Conservation (phyloP, 1,140 invertebrate species). For the Drosophila cardini region DNA sequence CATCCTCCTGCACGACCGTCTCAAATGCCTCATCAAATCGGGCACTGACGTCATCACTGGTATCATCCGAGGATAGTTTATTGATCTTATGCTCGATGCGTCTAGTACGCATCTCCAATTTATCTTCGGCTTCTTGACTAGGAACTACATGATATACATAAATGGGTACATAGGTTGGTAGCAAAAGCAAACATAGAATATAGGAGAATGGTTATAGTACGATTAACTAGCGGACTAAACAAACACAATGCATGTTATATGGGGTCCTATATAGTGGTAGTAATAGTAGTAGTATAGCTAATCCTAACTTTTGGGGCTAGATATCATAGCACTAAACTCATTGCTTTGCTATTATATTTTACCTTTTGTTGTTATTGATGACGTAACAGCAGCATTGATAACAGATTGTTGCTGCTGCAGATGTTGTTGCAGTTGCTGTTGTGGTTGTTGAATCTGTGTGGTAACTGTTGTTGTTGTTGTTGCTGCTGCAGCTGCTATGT, state of each 20-base stretch:
- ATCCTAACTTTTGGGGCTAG: slow-evolving; percentile 50
- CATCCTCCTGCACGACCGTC: slow-evolving; percentile 72
- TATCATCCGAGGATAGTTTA: slow-evolving; percentile 85
- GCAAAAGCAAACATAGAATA: slow-evolving; percentile 65
- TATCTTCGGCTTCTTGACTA: slow-evolving; percentile 73
- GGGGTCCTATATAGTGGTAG: slow-evolving; percentile 22
- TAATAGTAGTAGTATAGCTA: slow-evolving; percentile 10
- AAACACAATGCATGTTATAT: slow-evolving; percentile 35
- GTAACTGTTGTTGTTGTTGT: slow-evolving; percentile 46
- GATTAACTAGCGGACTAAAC: slow-evolving; percentile 56
- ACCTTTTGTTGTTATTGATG: slow-evolving; percentile 63
- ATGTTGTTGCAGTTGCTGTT: slow-evolving; percentile 48
- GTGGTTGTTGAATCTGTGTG: slow-evolving; percentile 60
- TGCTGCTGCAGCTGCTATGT: slow-evolving; percentile 35
- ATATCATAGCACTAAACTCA: slow-evolving; percentile 51
- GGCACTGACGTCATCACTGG: slow-evolving; percentile 68
- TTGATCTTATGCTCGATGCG: slow-evolving; percentile 87
- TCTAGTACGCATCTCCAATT: slow-evolving; percentile 72
- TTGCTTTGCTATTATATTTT: slow-evolving; percentile 49
- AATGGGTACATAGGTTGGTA: slow-evolving; percentile 34
- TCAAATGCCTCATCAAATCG: slow-evolving; percentile 78
- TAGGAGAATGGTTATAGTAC: slow-evolving; percentile 56
- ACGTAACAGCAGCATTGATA: slow-evolving; percentile 44
- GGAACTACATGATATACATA: slow-evolving; percentile 49
- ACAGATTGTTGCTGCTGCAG: slow-evolving; percentile 42